phyloP scores from a whole-genome alignment of 92 coral and sea anemone species.

The Desmophyllum pertusum region DNA sequence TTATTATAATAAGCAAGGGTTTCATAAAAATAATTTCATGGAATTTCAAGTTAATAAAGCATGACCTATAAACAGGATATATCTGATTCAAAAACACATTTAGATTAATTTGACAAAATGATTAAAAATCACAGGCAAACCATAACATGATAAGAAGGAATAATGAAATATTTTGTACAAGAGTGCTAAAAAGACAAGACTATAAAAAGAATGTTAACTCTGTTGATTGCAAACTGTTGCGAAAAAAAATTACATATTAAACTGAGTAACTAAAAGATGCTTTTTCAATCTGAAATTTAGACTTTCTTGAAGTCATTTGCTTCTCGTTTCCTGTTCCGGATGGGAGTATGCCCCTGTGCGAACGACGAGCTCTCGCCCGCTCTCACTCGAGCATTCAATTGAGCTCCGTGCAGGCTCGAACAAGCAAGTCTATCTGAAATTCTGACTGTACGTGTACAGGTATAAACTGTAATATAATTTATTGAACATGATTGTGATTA shows the following conservation, averaged over 20 bases:
- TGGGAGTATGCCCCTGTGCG: too few relatives aligned
- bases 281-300: not conserved
- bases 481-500: not conserved
- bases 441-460: too few relatives aligned
- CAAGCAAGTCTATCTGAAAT: not conserved
- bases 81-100: not conserved
- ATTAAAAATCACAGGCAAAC: not conserved
- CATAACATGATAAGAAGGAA: not conserved
- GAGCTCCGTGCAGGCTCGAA: too few relatives aligned
- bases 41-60: not conserved
- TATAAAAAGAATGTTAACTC: not conserved
- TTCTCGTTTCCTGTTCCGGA: too few relatives aligned
- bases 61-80: not conserved
- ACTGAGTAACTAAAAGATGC: not conserved
- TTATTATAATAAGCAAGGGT: not conserved
- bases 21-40: not conserved
- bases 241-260: not conserved
- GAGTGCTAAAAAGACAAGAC: not conserved
- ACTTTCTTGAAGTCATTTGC: too few relatives aligned
- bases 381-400: too few relatives aligned
- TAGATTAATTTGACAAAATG: not conserved
- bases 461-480: too few relatives aligned
- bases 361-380: too few relatives aligned
- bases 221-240: not conserved
- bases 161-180: not conserved